Conservation (phyloP, 2,113 vertebrate species). For the Prunella fulvescens region DNA sequence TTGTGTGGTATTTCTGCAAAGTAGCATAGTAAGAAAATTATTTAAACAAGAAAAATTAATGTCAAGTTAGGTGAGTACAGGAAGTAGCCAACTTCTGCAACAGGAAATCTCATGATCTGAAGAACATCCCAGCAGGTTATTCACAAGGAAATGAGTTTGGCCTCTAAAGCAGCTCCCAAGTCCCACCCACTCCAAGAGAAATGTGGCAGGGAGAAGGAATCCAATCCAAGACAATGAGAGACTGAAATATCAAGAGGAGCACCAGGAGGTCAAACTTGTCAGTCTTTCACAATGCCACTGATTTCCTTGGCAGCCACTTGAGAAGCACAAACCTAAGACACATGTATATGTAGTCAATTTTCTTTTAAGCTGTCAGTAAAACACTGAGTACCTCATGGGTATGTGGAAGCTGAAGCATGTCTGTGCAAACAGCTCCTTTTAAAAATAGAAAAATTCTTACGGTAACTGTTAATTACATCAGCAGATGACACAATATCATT, state of each 20-base stretch:
- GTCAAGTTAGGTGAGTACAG: background rate
- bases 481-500: background rate
- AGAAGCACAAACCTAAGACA: background rate
- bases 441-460: background rate
- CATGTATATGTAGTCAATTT: background rate
- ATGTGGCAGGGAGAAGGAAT: background rate
- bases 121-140: background rate
- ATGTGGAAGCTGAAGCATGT: background rate
- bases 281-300: background rate
- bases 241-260: background rate
- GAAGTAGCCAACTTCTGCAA: background rate
- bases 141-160: background rate
- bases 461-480: background rate
- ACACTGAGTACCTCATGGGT: background rate
- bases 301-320: background rate
- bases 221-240: background rate
- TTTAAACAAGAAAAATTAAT: background rate
- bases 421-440: background rate
- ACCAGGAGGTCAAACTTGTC: background rate
- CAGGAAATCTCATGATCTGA: rapidly evolving
- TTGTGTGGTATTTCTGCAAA: background rate
- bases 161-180: background rate
- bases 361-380: background rate
- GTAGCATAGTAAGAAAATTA: background rate
- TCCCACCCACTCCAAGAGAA: background rate